A percentile compares a stretch with the other conserved stretches of the same genome.
Evolutionary conservation across 2,113 vertebrate species (phyloP).

Genomic region (Rafetus swinhoei): DNA sequence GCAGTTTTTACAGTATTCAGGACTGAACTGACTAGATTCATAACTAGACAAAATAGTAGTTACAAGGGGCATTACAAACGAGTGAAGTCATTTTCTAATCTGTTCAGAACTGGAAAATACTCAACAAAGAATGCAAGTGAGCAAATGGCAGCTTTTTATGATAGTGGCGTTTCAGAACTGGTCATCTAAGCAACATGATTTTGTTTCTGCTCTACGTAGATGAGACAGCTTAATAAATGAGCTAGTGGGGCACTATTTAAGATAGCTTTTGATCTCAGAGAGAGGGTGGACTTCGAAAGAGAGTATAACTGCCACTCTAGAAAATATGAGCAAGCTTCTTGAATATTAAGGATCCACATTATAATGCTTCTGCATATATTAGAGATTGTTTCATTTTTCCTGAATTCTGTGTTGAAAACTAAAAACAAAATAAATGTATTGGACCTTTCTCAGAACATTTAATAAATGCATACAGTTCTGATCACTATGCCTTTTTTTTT

Average conservation of each 20-base stretch:
- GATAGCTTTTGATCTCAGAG: not conserved
- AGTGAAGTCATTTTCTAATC: not conserved
- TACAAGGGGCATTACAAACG: not conserved
- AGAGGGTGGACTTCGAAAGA: not conserved
- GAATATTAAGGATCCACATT: not conserved
- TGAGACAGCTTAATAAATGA: not conserved
- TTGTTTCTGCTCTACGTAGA: not conserved
- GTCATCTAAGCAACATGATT: too few species aligned
- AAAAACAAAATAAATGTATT: not conserved
- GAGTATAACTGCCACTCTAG: not conserved
- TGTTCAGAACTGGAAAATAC: not conserved
- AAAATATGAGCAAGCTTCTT: not conserved
- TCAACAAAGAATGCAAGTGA: not conserved
- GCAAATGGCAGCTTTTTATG: not conserved
- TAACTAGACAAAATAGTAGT: not conserved
- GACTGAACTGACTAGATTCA: not conserved
- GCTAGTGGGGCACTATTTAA: fast-evolving
- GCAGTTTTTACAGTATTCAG: too few species aligned
- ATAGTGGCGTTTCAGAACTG: not conserved
- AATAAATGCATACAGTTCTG: not conserved
- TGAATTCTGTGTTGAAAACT: not conserved
- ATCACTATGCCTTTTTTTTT: too few species aligned
- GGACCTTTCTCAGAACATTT: not conserved
- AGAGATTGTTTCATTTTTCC: not conserved
- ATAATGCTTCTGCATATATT: not conserved